Base-by-base conservation (phyloP, 2,113 vertebrate species). In the Arenaria interpres region DNA sequence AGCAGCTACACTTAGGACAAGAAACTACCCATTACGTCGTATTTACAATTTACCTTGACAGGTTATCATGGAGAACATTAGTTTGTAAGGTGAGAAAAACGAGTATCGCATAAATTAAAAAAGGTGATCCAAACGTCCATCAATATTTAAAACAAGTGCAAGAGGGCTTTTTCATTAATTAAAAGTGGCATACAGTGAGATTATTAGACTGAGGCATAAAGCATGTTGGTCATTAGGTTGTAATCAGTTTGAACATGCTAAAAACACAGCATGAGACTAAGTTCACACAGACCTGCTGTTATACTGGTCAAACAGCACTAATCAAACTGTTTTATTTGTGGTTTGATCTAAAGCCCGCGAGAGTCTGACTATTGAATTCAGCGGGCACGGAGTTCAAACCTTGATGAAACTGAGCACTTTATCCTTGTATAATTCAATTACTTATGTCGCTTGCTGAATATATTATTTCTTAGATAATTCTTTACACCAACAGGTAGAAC, bases 241-340 rank as follows among this genome's bases (percentile, higher is more conserved):
- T 7, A 60, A 85, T 76, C 20, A 62, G 57, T 73, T 53, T 12
- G 69, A 93, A 85, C 69, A 62, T 9, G 24, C 73, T 92, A 62
- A 60, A 92, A 89, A 57, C 86, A 82, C 80, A 90, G 83, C 68
- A 41, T 39, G 68, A 84, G n/a, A 20, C 73, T 20, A 25, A 81
- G 43, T n/a, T 86, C 80, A 60, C 35, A 24, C 21, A 84, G 85
- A 19, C 46, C 60, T 60, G 56, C 43, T 67, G 72, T 81, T 92
- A 48, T 2, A 45, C 63, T 93, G 75, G 95, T 92, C 92, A 93
- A 90, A 92, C 19, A 82, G 51, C 69, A 76, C 76, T 80, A 62
- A 91, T 75, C 73, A 90, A 89, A 93, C 83, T 81, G 39, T 51
- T 92, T 73, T 88, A 83, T 69, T 57, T 96, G 71, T 63, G 83